Base-by-base conservation (phyloP, 2,888 invertebrate species). In the Caenorhabditis zanzibari region DNA sequence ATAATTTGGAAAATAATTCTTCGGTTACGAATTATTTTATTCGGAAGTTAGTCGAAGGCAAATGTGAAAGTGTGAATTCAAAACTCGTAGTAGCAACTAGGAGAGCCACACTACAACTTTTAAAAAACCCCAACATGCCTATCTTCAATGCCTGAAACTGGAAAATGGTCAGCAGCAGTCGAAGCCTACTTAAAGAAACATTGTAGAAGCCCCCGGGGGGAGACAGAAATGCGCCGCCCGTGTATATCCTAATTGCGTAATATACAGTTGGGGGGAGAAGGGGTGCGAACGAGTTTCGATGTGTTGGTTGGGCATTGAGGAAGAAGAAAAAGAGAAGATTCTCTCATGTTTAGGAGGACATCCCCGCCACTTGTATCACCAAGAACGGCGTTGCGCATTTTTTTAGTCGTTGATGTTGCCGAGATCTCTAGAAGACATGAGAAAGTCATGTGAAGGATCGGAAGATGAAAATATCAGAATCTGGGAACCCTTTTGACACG, bases 231-330 rank as follows among this genome's bases (percentile, higher is more conserved):
- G 66, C 66, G 75, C 35, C 49, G 49, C 61, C 14, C 12, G 19
- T 14, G 41, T 22, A 24, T 38, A 59, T 68, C 63, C 71, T 79
- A 79, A 79, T 79, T 79, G 77, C 77, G 77, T 79, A 79, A 79
- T 79, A 79, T 19, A 47, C 66, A 24, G 74, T 63, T 74, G 66
- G 47, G 5, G n/a, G 68, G 54, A 41, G 32, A 49, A 52, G 56
- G 52, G 38, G 66, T 28, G 66, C 54, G 68, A 68, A 68, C 68
- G 68, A 68, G 68, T 68, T 68, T 68, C 38, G 32, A 9, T 32
- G 32, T 32, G n/a, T n/a, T n/a, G n/a, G n/a, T n/a, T 38, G 38
- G 38, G 10, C 38, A 38, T 38, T 6, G 12, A 38, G 19, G 14
- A 16, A 24, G 19, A n/a, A n/a, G n/a, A n/a, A n/a, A n/a, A n/a